Evolutionary conservation across 2,888 invertebrate genomes (phyloP), one percentile per base, ranked within the genome.

Genomic region (Erannis defoliaria): DNA sequence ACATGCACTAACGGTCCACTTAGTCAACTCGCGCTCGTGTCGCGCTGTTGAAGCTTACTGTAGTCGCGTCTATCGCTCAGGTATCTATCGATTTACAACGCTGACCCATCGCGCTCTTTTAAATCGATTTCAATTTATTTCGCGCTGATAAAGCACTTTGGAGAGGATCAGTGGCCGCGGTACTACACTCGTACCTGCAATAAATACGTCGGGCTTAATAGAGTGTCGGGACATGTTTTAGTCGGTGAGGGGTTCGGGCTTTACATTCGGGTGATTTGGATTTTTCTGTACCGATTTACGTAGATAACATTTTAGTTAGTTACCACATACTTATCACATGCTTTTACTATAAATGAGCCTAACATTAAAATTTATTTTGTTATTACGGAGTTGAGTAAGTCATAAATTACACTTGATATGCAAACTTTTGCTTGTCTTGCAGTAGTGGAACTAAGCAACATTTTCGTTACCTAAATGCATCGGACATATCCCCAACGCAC

Each of bases 81-180:
- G 26, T 37, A 26, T 50, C 2, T 18, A 0, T 14, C 26, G 14
- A 0, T 8, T 23, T 37, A 46, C 40, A 48, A 10, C 26, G 53
- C 37, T 49, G 48, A 49, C 40, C 53, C 31, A n/a, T 33, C 23
- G 40, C 19, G 21, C 23, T 29, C 12, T 51, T 53, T 46, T 23
- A 49, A 53, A 56, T 46, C 62, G 62, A 56, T 56, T 53, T 56
- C 62, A 56, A 56, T 62, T 56, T 55, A 33, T 31, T 16, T 23
- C n/a, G 16, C 38, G 61, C 45, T 48, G 56, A 38, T 48, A 56
- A 56, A 62, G 55, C 51, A 51, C 50, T 56, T 35, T 31, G 1
- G 37, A 55, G 35, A 9, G 37, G 45, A 58, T 58, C 51, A 23
- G 45, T 18, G 23, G 37, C 43, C n/a, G 23, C 9, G 38, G 43